Evolutionary conservation across 23 tunicate genomes (phyloP).

Genomic region (Oikopleura dioica): DNA sequence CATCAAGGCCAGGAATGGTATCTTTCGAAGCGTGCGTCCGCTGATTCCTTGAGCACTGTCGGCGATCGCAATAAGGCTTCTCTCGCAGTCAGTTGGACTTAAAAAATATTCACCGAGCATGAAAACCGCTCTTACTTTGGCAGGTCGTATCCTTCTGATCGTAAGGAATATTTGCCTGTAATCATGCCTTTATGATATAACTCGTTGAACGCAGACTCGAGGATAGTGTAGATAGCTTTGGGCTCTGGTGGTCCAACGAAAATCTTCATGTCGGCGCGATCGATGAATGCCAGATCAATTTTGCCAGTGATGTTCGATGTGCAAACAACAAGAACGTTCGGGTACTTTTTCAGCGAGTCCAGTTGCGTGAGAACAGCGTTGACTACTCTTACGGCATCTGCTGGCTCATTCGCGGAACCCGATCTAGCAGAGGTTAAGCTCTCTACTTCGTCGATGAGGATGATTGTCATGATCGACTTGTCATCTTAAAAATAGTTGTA

Average conservation of each 20-base stretch:
- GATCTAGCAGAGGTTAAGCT: constrained; percentile 69
- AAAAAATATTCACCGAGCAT: not conserved
- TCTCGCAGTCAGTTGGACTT: not conserved
- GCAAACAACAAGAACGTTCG: constrained; percentile 60
- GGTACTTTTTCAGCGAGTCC: constrained; percentile 43
- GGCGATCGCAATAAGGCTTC: constrained; percentile 22
- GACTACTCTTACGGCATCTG: constrained; percentile 90
- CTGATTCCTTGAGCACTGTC: constrained; percentile 38
- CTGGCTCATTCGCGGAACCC: constrained; percentile 55
- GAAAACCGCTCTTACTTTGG: not conserved
- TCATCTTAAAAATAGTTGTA: constrained; percentile 32
- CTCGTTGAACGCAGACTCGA: constrained; percentile 33
- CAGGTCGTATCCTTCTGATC: not conserved
- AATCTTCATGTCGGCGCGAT: constrained; percentile 88
- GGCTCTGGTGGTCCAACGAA: constrained; percentile 51
- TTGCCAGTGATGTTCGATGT: constrained; percentile 83
- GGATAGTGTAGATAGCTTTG: constrained; percentile 45
- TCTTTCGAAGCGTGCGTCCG: constrained; percentile 70
- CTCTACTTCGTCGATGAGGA: constrained; percentile 83
- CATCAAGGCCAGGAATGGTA: constrained; percentile 63
- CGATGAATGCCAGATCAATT: constrained; percentile 76
- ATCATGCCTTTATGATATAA: constrained; percentile 19
- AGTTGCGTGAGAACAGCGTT: constrained; percentile 81
- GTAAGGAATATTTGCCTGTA: not conserved
- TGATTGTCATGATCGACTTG: constrained; percentile 26